Conservation (phyloP, 2,888 invertebrate genomes). For the Timandra comae region DNA sequence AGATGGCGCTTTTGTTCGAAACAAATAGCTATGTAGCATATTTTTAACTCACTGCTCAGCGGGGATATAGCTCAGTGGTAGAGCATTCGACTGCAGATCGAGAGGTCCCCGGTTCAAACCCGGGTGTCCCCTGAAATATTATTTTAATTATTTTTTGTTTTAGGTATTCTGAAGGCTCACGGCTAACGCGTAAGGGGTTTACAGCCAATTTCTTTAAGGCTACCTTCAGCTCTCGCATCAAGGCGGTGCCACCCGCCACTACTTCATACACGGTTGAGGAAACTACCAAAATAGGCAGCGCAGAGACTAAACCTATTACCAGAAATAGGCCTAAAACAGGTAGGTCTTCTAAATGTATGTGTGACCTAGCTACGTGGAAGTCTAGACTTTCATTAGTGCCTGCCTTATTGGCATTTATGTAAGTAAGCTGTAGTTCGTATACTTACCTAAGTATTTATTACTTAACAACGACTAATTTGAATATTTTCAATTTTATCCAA, state of each 20-base stretch:
- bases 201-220: conserved; percentile 68
- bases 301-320: conserved; percentile 70
- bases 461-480: no score
- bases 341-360: no score
- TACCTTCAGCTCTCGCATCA: conserved; percentile 66
- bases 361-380: no score
- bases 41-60: conserved; percentile 16
- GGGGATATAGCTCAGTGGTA: conserved; percentile 76
- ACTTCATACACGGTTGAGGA: conserved; percentile 41
- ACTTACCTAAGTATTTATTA: background rate
- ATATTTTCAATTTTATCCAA: no score
- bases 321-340: conserved; percentile 68
- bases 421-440: background rate
- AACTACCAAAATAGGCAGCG: conserved; percentile 70
- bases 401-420: no score
- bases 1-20: conserved; percentile 33
- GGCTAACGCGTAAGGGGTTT: no score
- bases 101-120: conserved; percentile 77
- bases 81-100: conserved; percentile 76
- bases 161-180: conserved; percentile 40
- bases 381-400: no score
- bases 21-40: conserved; percentile 16
- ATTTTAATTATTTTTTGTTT: conserved; percentile 20
- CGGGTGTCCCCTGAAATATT: conserved; percentile 61
- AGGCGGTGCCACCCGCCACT: conserved; percentile 54